Evolutionary conservation across 2,797 vertebrate genomes (phyloP).

Genomic region (Micromesistius poutassou): DNA sequence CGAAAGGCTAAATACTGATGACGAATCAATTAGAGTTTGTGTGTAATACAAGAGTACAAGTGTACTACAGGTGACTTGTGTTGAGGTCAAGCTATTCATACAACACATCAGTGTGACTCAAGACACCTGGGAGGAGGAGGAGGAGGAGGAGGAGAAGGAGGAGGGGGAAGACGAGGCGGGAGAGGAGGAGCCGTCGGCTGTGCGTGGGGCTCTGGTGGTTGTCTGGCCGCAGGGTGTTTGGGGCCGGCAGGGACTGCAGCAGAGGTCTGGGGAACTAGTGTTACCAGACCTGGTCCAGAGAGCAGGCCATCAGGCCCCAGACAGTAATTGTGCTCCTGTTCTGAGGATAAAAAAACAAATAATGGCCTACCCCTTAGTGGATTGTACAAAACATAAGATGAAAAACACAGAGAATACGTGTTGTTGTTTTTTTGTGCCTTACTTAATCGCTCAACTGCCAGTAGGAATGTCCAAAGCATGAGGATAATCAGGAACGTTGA

Average conservation of each 20-base stretch:
- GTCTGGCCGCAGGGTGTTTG: conserved; percentile 12
- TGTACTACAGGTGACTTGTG: no score
- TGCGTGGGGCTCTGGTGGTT: conserved; percentile 11
- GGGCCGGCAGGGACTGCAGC: conserved; percentile 13
- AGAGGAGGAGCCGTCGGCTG: conserved; percentile 8
- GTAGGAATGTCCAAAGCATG: conserved; percentile 55
- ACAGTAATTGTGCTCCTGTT: conserved; percentile 31
- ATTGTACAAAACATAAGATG: background rate
- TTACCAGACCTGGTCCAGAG: conserved; percentile 17
- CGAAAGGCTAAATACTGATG: no score
- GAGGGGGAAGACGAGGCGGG: conserved; percentile 22
- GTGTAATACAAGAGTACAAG: no score
- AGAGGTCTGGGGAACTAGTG: conserved; percentile 16
- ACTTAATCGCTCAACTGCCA: conserved; percentile 55
- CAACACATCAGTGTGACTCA: background rate
- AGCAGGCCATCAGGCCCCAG: conserved; percentile 23
- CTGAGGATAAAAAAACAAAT: conserved; percentile 35
- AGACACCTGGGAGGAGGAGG: conserved; percentile 39
- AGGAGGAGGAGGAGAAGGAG: conserved; percentile 22
- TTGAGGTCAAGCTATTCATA: no score
- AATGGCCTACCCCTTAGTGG: background rate
- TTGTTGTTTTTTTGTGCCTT: conserved; percentile 28
- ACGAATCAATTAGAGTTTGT: no score
- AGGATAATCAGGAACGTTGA: conserved; percentile 48
- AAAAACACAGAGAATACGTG: background rate